These are phyloP conservation scores for Catocala sponsa DNA, from an alignment of 2,888 invertebrate species.

Conservation along the genomic window DNA sequence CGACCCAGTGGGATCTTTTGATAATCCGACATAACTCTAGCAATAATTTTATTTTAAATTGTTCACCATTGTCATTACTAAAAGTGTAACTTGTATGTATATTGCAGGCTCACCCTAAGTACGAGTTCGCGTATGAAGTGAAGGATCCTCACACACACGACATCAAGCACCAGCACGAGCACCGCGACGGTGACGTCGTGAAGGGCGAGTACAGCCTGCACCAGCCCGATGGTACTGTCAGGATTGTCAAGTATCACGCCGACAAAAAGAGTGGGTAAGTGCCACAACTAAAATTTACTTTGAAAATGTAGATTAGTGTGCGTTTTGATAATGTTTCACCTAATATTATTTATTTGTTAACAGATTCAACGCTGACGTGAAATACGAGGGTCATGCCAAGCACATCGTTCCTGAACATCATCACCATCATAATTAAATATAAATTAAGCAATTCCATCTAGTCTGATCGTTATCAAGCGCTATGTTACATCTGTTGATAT, in stretches of 20 bases:
- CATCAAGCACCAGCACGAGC: conserved; percentile 78
- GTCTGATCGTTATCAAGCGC: background rate
- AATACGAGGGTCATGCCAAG: conserved; percentile 24
- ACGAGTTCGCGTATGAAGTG: conserved; percentile 71
- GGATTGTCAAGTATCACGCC: conserved; percentile 8
- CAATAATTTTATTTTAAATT: too few relatives aligned
- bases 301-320: too few relatives aligned
- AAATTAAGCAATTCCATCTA: background rate
- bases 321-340: too few relatives aligned
- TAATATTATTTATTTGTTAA: conserved; percentile 3
- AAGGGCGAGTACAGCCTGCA: conserved; percentile 9
- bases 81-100: too few relatives aligned
- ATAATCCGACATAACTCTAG: too few relatives aligned
- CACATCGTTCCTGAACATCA: conserved; percentile 17
- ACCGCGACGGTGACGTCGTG: conserved; percentile 75
- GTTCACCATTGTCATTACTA: too few relatives aligned
- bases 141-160: conserved; percentile 86
- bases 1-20: too few relatives aligned
- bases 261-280: background rate
- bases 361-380: conserved; percentile 66
- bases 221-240: conserved; percentile 10
- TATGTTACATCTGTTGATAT: too few relatives aligned
- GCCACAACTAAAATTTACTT: too few relatives aligned
- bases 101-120: conserved; percentile 26
- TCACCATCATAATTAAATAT: conserved; percentile 18